Evolutionary conservation across 2,888 invertebrate species (phyloP), one percentile per base, ranked within the genome.

Genomic region (Myopa testacea): DNA sequence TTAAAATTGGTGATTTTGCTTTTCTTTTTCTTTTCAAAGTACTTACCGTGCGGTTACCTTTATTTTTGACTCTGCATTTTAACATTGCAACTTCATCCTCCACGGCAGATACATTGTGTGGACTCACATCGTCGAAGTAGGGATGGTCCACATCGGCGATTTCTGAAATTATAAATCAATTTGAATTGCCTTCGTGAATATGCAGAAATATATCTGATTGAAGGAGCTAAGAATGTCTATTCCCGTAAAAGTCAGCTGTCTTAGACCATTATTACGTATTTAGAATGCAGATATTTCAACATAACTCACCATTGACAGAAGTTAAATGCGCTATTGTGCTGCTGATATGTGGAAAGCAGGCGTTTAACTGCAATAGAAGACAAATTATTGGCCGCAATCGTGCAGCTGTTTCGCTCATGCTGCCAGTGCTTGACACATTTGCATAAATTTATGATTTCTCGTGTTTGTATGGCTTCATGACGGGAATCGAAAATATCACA

Each of bases 1-100:
- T n/a, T 12, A n/a, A 12, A 26, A 26, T 26, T 26, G 26, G 26
- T 2, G 26, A 26, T 26, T 1, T 26, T 26, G 26, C 26, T 26
- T 26, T 26, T 26, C 26, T 26, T 26, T 26, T 26, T 26, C 26
- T 26, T 26, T 26, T 26, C 26, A 26, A 55, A 3, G 16, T 37
- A 90, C 94, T 93, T 88, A 96, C 96, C 89, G 95, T 96, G 88
- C 95, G 92, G 88, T 96, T 95, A 72, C 95, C 95, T 84, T 95
- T 94, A 89, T 96, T 94, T 87, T 95, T 96, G 70, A 96, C 96
- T 76, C 95, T 92, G 89, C 96, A 96, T 85, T 93, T 92, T 82
- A 96, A 91, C 83, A 94, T 91, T 34, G 95, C 93, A 4, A 94
- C 93, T 89, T 96, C 95, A 4, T 96, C 96, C 55, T 95, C 95